phyloP scores from a whole-genome alignment of 2,113 vertebrate genomes.

The Pachypanchax playfairii region DNA sequence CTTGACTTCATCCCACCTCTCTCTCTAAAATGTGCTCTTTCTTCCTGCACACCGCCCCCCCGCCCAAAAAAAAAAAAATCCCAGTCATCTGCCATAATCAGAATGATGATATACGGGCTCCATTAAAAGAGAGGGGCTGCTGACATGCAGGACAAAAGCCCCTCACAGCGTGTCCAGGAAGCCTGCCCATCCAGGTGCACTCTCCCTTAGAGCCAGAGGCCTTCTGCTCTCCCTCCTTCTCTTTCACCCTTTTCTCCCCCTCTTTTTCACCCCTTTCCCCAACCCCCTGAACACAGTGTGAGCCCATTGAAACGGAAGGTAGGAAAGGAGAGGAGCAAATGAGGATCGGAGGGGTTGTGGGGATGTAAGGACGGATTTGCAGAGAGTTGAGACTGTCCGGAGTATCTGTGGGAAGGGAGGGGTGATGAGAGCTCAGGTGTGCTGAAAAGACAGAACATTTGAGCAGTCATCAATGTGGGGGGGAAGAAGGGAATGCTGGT shows the following conservation, averaged over 20 bases:
- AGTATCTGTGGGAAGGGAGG: constrained; percentile 1
- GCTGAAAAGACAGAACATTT: constrained; percentile 82
- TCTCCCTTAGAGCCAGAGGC: constrained; percentile 71
- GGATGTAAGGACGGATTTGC: constrained; percentile 55
- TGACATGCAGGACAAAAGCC: constrained; percentile 79
- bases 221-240: constrained; percentile 48
- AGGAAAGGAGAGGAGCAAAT: constrained; percentile 66
- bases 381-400: constrained; percentile 31
- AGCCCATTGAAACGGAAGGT: constrained; percentile 62
- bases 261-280: constrained; percentile 8
- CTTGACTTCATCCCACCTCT: constrained; percentile 63
- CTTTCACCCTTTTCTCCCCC: constrained; percentile 23
- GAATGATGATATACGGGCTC: constrained; percentile 79
- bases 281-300: constrained; percentile 55
- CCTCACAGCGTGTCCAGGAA: constrained; percentile 83
- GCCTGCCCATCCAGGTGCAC: constrained; percentile 74
- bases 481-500: constrained; percentile 3
- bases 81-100: constrained; percentile 74
- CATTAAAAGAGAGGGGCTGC: constrained; percentile 74
- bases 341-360: constrained; percentile 48
- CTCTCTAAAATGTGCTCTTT: constrained; percentile 46
- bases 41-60: constrained; percentile 47
- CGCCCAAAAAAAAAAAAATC: constrained; percentile 58
- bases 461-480: constrained; percentile 71
- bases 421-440: constrained; percentile 61